Conservation (phyloP, 2,888 invertebrate species). For the Entomobrya multifasciata region DNA sequence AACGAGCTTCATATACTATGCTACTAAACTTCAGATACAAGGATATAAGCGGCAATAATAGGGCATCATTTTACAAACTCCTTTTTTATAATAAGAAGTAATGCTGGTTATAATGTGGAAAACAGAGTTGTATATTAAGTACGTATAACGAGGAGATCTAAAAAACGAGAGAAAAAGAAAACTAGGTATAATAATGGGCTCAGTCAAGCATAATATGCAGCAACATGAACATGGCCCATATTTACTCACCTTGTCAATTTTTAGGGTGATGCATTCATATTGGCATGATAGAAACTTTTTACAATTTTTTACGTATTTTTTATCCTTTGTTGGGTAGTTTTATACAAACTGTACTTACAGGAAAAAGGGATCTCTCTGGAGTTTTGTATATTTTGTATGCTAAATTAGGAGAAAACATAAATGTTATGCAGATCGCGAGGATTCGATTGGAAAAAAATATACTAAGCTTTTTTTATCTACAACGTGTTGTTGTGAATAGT, state of each 20-base stretch:
- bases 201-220: constrained; percentile 13
- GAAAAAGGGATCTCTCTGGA: not conserved
- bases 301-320: too few species aligned
- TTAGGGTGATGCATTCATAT: not conserved
- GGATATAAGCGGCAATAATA: constrained; percentile 48
- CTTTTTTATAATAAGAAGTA: constrained; percentile 18
- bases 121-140: not conserved
- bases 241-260: constrained; percentile 50
- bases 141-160: too few species aligned
- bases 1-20: constrained; percentile 45
- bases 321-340: not conserved
- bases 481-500: too few species aligned
- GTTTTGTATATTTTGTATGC: not conserved
- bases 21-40: constrained; percentile 7
- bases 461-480: too few species aligned
- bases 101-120: not conserved
- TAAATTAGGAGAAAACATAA: too few species aligned
- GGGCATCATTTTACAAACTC: constrained; percentile 7
- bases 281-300: not conserved
- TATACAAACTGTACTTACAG: not conserved
- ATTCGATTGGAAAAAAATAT: too few species aligned
- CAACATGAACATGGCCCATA: constrained; percentile 32
- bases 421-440: too few species aligned
- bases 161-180: not conserved
- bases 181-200: not conserved